phyloP scores from a whole-genome alignment of 2,888 invertebrate species.

The Amblyteles armatorius region DNA sequence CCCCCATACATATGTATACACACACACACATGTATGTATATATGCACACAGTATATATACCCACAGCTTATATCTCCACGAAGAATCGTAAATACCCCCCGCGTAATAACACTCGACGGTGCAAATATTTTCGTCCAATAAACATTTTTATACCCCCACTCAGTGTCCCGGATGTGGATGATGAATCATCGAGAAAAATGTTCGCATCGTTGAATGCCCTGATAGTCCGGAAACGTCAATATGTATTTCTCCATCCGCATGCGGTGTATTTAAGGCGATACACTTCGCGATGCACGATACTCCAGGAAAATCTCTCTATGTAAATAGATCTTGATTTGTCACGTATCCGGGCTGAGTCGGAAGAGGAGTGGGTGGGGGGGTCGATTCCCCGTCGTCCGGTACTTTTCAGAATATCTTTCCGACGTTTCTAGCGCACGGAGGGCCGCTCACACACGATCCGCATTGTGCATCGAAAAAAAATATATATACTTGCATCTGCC shows the following conservation, averaged over 20 bases:
- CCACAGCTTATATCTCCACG: too few species aligned
- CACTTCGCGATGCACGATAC: background rate
- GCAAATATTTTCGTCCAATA: background rate
- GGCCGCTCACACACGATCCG: background rate
- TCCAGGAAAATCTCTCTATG: background rate
- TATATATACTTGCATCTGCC: background rate
- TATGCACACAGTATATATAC: too few species aligned
- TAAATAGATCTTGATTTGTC: background rate
- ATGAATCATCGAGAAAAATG: background rate
- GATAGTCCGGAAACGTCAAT: background rate
- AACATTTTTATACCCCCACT: background rate
- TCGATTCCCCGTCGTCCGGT: background rate
- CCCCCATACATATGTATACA: too few species aligned
- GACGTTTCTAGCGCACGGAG: background rate
- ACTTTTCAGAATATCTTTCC: slow-evolving; percentile 20
- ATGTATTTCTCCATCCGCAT: background rate
- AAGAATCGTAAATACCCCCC: too few species aligned
- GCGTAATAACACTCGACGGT: too few species aligned
- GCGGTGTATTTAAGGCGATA: background rate
- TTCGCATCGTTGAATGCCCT: background rate
- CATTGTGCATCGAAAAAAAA: background rate
- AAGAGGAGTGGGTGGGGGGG: background rate
- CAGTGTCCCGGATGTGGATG: background rate
- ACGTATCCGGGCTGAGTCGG: background rate
- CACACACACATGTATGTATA: too few species aligned